phyloP scores from a whole-genome alignment of 2,888 invertebrate genomes.

The Cinara cedri region DNA sequence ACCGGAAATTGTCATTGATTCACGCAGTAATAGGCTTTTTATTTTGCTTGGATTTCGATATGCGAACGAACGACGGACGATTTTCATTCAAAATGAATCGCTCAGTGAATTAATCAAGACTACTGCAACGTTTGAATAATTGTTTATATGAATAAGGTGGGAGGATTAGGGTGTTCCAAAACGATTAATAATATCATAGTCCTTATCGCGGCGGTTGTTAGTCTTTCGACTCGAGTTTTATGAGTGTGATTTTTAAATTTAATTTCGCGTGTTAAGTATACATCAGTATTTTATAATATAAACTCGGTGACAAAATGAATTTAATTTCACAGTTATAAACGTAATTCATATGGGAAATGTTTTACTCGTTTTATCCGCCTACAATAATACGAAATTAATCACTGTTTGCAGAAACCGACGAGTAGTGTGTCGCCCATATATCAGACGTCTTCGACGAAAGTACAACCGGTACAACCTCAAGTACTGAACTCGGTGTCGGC shows the following conservation, averaged over 20 bases:
- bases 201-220: slow-evolving; percentile 1
- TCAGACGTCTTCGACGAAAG: slow-evolving; percentile 81
- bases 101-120: slow-evolving; percentile 32
- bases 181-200: slow-evolving; percentile 23
- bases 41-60: background rate
- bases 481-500: slow-evolving; percentile 65
- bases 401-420: slow-evolving; percentile 72
- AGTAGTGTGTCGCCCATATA: slow-evolving; percentile 84
- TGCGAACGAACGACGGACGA: background rate
- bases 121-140: slow-evolving; percentile 16
- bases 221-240: background rate
- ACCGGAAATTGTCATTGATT: background rate
- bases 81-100: slow-evolving; percentile 14
- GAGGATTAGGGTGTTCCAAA: background rate
- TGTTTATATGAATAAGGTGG: background rate
- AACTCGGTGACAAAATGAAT: background rate
- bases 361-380: too few relatives aligned
- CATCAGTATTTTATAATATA: too few relatives aligned
- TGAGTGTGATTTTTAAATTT: background rate
- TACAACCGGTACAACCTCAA: slow-evolving; percentile 80
- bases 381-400: background rate
- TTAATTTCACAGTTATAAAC: too few relatives aligned
- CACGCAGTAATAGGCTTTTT: too few relatives aligned
- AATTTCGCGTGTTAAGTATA: background rate
- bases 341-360: too few relatives aligned